These are phyloP conservation scores for Tyria jacobaeae DNA, from an alignment of 2,888 invertebrate genomes.

Conservation along the genomic window DNA sequence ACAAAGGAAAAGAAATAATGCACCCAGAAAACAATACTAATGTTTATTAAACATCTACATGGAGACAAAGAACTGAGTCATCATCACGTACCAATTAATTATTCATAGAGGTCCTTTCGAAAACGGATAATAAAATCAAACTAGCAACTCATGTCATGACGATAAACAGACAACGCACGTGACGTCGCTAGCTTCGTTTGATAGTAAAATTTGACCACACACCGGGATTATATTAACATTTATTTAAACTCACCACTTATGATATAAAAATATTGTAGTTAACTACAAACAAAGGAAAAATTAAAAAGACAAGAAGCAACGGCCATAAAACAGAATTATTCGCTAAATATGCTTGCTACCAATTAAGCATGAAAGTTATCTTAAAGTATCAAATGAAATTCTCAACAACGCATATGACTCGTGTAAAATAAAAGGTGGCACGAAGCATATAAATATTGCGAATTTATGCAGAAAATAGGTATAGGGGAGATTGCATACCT, in stretches of 20 bases:
- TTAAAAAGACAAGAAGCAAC: neutral
- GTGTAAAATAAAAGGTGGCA: slow-evolving; percentile 50
- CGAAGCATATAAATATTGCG: slow-evolving; percentile 50
- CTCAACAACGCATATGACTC: slow-evolving; percentile 33
- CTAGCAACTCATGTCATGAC: slow-evolving; percentile 34
- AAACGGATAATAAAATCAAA: slow-evolving; percentile 58
- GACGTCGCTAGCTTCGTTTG: slow-evolving; percentile 50
- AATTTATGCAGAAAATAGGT: slow-evolving; percentile 67
- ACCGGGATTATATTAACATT: slow-evolving; percentile 36
- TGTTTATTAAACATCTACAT: slow-evolving; percentile 33
- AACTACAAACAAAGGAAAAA: no score
- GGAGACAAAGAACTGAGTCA: slow-evolving; percentile 46
- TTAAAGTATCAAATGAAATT: slow-evolving; percentile 47
- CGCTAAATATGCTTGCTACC: slow-evolving; percentile 16
- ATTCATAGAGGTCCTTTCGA: slow-evolving; percentile 55
- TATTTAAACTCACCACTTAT: neutral
- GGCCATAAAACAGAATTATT: slow-evolving; percentile 3
- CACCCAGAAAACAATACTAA: slow-evolving; percentile 46
- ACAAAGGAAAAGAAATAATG: slow-evolving; percentile 36
- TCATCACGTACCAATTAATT: slow-evolving; percentile 54
- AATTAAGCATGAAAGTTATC: slow-evolving; percentile 46
- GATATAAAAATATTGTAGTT: no score
- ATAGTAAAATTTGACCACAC: slow-evolving; percentile 49
- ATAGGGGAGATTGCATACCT: slow-evolving; percentile 68
- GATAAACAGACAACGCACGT: slow-evolving; percentile 51